A percentile compares a stretch with the other conserved stretches of the same genome.
Evolutionary conservation across 2,113 vertebrate genomes (phyloP).

Genomic region (Jacana jacana): DNA sequence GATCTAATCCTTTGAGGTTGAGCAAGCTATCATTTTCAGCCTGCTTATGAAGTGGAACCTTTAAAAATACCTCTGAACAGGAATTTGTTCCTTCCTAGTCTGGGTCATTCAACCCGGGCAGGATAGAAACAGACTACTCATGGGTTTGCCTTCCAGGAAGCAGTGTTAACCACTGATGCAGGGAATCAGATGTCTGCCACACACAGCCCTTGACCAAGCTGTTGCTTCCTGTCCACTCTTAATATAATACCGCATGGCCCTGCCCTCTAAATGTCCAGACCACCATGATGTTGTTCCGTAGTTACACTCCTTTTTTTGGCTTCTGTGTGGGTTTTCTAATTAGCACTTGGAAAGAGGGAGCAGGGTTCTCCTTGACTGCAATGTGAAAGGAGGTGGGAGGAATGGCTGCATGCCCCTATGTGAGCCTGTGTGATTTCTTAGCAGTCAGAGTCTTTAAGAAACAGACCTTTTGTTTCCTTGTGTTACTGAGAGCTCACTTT

Average conservation of each 20-base stretch:
- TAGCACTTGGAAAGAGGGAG: background rate
- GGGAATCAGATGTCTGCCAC: background rate
- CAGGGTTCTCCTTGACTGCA: background rate
- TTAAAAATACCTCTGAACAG: slow-evolving; percentile 59
- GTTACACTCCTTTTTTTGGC: slow-evolving; percentile 29
- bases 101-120: background rate
- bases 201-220: background rate
- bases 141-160: background rate
- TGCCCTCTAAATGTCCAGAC: background rate
- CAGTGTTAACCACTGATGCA: background rate
- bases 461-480: background rate
- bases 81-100: slow-evolving; percentile 3
- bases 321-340: slow-evolving; percentile 48
- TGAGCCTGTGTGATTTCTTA: background rate
- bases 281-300: background rate
- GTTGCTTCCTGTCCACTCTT: background rate
- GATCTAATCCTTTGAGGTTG: slow-evolving; percentile 22
- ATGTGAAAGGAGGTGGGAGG: background rate
- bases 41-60: slow-evolving; percentile 24
- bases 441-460: background rate
- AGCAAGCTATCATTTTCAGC: slow-evolving; percentile 1
- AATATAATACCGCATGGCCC: background rate
- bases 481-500: background rate
- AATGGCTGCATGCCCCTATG: fast-evolving
- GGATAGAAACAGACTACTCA: background rate